Evolutionary conservation across 2,888 invertebrate genomes (phyloP).

Genomic region (Dinocampus coccinellae): DNA sequence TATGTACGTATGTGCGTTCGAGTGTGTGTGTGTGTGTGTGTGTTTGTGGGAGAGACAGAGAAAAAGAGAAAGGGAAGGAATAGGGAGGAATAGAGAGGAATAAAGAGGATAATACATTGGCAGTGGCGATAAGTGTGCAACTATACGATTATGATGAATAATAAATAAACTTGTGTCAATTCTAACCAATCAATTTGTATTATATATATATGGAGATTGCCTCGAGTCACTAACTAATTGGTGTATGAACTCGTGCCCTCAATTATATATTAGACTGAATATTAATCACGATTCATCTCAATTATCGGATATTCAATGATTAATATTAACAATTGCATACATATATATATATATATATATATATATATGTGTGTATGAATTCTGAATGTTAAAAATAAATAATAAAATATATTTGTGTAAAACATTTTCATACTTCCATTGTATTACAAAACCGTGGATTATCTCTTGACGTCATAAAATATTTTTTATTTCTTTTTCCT

Average conservation of each 20-base stretch:
- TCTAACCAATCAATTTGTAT: not conserved
- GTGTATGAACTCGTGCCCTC: not conserved
- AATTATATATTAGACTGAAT: conserved; percentile 2
- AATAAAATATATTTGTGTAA: too few relatives aligned
- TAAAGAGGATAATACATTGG: conserved; percentile 14
- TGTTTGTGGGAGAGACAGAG: too few relatives aligned
- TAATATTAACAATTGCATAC: not conserved
- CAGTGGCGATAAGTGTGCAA: conserved; percentile 50
- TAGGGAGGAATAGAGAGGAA: not conserved
- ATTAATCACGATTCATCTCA: not conserved
- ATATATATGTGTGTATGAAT: too few relatives aligned
- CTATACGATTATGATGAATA: conserved; percentile 54
- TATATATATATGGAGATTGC: not conserved
- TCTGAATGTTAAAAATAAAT: too few relatives aligned
- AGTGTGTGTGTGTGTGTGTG: too few relatives aligned
- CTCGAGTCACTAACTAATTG: conserved; percentile 14
- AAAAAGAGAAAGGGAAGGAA: not conserved
- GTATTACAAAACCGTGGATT: not conserved
- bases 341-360: too few relatives aligned
- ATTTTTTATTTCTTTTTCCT: not conserved
- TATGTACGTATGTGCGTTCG: too few relatives aligned
- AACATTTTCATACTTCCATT: not conserved
- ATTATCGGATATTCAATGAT: not conserved
- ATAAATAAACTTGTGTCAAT: conserved; percentile 54
- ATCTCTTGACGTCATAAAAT: not conserved